Evolutionary conservation across 2,797 vertebrate species (phyloP).

Genomic region (Podargus strigoides): DNA sequence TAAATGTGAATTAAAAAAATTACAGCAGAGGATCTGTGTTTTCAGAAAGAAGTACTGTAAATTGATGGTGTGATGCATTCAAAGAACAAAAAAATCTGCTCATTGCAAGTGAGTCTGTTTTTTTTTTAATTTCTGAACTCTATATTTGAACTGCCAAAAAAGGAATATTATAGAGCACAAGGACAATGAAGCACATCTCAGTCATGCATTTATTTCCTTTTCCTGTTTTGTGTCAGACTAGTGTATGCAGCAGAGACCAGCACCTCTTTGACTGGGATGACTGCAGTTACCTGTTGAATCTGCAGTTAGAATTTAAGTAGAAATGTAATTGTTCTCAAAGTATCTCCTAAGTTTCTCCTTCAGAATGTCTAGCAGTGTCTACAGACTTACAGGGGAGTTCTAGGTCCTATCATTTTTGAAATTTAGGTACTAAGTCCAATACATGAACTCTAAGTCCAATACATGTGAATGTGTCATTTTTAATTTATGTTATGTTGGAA

Average conservation of each 20-base stretch:
- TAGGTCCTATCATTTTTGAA: not conserved
- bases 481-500: not conserved
- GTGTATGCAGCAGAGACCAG: not conserved
- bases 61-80: not conserved
- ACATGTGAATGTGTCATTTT: not conserved
- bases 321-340: not conserved
- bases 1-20: not conserved
- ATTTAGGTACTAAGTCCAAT: not conserved
- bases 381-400: not conserved
- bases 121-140: conserved; percentile 9
- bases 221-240: conserved; percentile 60
- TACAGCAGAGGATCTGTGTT: not conserved
- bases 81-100: not conserved
- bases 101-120: not conserved
- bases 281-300: not conserved
- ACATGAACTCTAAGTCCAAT: not conserved
- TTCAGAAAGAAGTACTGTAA: not conserved
- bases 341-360: not conserved
- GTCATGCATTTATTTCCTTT: conserved; percentile 54
- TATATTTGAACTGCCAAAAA: not conserved
- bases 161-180: not conserved
- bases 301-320: not conserved
- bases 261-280: not conserved
- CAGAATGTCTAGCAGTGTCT: not conserved
- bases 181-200: not conserved